These are phyloP conservation scores for Thunnus thynnus DNA, from an alignment of 2,113 vertebrate genomes.

Conservation along the genomic window DNA sequence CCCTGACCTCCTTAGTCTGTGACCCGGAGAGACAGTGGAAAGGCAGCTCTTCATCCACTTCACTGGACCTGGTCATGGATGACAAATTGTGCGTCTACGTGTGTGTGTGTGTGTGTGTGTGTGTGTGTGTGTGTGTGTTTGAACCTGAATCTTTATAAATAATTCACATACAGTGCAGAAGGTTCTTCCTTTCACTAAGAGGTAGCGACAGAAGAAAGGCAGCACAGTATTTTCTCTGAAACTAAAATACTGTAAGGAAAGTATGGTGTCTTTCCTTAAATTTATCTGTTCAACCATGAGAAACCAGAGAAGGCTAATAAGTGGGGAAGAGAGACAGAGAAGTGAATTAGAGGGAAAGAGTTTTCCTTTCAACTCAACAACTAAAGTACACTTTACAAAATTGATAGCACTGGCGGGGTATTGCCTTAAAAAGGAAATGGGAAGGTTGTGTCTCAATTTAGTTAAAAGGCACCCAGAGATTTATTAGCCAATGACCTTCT, in stretches of 20 bases:
- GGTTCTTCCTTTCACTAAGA: constrained; percentile 39
- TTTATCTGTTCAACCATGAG: not conserved
- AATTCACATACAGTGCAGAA: constrained; percentile 19
- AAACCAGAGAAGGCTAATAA: no score
- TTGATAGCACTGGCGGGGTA: no score
- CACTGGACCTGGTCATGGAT: constrained; percentile 52
- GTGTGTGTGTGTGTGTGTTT: constrained; percentile 2
- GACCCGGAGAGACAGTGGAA: constrained; percentile 52
- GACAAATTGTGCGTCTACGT: constrained; percentile 27
- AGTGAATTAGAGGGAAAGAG: no score
- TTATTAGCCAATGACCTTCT: no score
- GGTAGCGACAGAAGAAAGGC: not conserved
- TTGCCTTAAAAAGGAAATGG: no score
- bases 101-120: constrained; percentile 24
- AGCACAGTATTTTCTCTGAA: not conserved
- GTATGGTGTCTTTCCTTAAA: not conserved
- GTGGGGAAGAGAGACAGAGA: no score
- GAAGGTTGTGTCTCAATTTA: no score
- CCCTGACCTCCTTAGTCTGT: constrained; percentile 66
- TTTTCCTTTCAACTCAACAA: no score
- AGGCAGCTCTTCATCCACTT: constrained; percentile 57
- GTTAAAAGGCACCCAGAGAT: no score
- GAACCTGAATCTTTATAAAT: constrained; percentile 54
- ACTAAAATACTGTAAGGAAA: not conserved
- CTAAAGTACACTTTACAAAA: no score